Base-by-base conservation (phyloP, 92 coral and sea anemone species). In the Virgularia gustaviana region DNA sequence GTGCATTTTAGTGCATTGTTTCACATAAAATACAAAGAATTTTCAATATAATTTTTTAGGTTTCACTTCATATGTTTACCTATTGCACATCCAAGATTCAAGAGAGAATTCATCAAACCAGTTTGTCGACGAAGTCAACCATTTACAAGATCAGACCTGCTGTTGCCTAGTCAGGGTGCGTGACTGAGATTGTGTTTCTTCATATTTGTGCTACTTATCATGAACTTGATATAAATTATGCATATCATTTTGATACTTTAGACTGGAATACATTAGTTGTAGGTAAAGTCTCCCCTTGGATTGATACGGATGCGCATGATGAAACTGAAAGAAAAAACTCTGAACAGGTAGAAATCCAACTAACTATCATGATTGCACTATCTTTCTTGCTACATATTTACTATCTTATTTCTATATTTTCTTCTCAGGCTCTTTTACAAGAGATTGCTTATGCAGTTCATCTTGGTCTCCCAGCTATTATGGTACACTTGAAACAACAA, bases 281-380 rank as follows among this genome's bases (percentile, higher is more conserved):
- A 75, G 99, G 99, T 30, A 94, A 89, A 72, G 78, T 78, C n/a
- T 94, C 99, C 25, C 99, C 99, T 12, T 94, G 99, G 99, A 78
- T 94, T 19, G 83, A 94, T 49, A 73, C 90, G n/a, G 99, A 89
- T 57, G 84, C 99, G 24, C 56, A 67, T 13, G 88, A 87, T 62
- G 94, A 89, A 45, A 79, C 65, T 35, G 88, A 86, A 42, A 77
- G 94, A 44, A 89, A 87, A 67, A 94, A 94, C 70, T 94, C 99
- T 23, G 99, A 94, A 36, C 85, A 82, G 58, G 99, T 94, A 64
- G 38, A 44, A 19, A 39, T 39, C 45, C 45, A 39, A 39, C 15
- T 39, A 7, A 39, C 45, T 39, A 39, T 39, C 15, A 39, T 39
- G 8, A 39, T 39, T 7, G 45, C 45, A 7, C 15, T 39, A 7